Percentiles rank a stretch among this genome's conserved stretches.
phyloP scores from a whole-genome alignment of 92 coral and sea anemone species.

The Palythoa heliodiscus region DNA sequence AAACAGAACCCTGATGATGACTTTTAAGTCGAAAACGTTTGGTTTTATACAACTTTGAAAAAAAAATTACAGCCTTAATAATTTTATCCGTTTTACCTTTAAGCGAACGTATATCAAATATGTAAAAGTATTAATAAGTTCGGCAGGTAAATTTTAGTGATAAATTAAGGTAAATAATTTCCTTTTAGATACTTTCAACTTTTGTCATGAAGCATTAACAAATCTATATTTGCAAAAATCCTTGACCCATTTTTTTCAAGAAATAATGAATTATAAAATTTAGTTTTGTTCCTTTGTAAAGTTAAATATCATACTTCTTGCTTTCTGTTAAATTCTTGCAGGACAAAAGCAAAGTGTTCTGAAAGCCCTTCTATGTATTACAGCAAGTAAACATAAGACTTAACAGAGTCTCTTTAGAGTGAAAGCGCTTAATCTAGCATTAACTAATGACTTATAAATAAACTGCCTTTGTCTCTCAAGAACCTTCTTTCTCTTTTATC shows the following conservation, averaged over 20 bases:
- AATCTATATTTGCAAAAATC: background rate
- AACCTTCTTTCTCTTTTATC: background rate
- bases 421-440: constrained; percentile 21
- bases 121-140: background rate
- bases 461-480: background rate
- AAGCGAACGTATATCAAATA: no score
- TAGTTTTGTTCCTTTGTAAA: no score
- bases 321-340: background rate
- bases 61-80: no score
- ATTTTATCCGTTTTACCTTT: no score
- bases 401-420: constrained; percentile 3
- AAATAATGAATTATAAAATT: background rate
- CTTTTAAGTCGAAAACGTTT: no score
- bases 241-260: no score
- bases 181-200: background rate
- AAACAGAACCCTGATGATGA: no score
- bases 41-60: no score
- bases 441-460: background rate
- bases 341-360: background rate
- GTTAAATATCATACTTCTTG: background rate
- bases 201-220: background rate
- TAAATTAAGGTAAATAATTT: background rate
- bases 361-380: background rate
- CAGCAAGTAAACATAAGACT: background rate
- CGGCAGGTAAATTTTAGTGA: background rate